Evolutionary conservation across 2,113 vertebrate species (phyloP).

Genomic region (Sus scrofa): DNA sequence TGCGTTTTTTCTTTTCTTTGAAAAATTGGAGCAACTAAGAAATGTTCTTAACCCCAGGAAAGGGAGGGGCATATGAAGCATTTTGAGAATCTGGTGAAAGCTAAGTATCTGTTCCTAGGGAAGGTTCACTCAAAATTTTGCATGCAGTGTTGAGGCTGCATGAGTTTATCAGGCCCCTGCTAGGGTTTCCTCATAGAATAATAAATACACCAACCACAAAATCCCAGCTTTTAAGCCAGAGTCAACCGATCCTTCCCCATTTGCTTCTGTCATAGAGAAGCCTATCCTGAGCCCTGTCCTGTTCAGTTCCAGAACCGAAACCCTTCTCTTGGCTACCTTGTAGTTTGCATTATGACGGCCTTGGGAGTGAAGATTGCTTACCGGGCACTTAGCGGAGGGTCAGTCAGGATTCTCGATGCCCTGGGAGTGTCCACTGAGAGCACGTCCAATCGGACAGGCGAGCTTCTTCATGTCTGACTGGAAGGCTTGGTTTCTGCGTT

Average conservation of each 20-base stretch:
- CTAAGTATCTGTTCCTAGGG: background rate
- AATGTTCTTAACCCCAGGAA: background rate
- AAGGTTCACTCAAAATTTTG: slow-evolving; percentile 17
- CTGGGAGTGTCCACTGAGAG: background rate
- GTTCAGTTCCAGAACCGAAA: background rate
- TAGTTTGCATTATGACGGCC: background rate
- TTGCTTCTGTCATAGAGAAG: background rate
- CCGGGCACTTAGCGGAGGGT: background rate
- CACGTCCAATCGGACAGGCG: background rate
- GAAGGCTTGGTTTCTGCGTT: slow-evolving; percentile 49
- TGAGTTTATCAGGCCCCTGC: background rate
- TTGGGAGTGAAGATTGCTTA: slow-evolving; percentile 54
- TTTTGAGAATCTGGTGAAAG: slow-evolving; percentile 14
- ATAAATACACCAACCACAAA: background rate
- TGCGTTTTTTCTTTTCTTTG: slow-evolving; percentile 38
- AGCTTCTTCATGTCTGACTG: slow-evolving; percentile 68
- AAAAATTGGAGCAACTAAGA: slow-evolving; percentile 33
- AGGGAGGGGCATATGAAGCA: background rate
- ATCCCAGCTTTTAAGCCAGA: background rate
- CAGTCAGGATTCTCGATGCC: slow-evolving; percentile 46
- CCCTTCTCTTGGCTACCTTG: background rate
- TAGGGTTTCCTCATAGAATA: background rate
- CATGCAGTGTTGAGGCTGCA: background rate
- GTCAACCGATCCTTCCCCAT: background rate
- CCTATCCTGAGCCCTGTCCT: background rate